Evolutionary conservation across 2,113 vertebrate species (phyloP), one percentile per base, ranked within the genome.

Genomic region (Anguilla japonica): DNA sequence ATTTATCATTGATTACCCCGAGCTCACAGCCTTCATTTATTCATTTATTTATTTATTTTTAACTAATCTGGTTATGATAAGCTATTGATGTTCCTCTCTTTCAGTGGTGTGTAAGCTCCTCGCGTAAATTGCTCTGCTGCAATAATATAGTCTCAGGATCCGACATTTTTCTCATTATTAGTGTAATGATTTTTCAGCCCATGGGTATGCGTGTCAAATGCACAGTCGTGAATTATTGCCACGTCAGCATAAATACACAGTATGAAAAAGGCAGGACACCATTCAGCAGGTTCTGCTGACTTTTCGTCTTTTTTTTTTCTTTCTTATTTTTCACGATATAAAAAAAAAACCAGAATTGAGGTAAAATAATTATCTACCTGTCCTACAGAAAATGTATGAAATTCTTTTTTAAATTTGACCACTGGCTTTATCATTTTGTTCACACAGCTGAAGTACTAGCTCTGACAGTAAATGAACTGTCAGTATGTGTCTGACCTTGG

Each of bases 221-320:
- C 89, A 92, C 95, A 91, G 89, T 89, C 91, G 95, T 94, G 91
- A 92, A 88, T 92, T 95, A 95, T 95, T 95, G 93, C 94, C 94
- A 94, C 93, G 96, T 95, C 94, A 96, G 89, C 87, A 84, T 81
- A 87, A 63, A 34, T 29, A 87, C 75, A 29, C 75, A 83, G 22
- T 67, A 56, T 26, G 81, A 50, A 26, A 67, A 26, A 26, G 60
- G 41, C 29, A 82, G 40, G 43, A 15, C 79, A 79, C n/a, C 26
- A 81, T 53, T 81, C 39, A 41, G 29, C 79, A 13, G 6, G 5
- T 71, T 71, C 9, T 34, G 20, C 18, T 67, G 60, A 34, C n/a
- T n/a, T 60, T 57, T 80, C n/a, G 20, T 82, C n/a, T 50, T 29
- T 78, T 26, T 60, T 67, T 43, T 40, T 56, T 20, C 40, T 80